Percentiles rank a stretch among this genome's conserved stretches.
These are phyloP conservation scores for Chelon auratus DNA, from an alignment of 2,797 vertebrate genomes.

Conservation along the genomic window DNA sequence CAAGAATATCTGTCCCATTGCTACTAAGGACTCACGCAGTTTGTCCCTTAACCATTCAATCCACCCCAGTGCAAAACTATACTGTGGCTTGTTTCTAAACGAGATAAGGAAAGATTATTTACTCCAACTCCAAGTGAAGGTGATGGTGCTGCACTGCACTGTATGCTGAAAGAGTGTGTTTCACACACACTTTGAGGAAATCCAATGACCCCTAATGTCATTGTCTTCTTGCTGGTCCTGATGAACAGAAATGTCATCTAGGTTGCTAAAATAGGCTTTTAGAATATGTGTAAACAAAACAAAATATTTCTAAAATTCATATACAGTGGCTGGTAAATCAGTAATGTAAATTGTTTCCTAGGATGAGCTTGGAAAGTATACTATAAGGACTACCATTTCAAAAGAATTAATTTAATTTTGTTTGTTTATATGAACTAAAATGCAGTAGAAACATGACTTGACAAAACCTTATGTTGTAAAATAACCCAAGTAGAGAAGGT, in stretches of 20 bases:
- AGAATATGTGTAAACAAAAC: not conserved
- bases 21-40: constrained; percentile 11
- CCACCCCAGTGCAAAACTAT: not conserved
- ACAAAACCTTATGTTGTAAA: not conserved
- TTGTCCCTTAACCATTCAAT: not conserved
- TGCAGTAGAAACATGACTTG: not conserved
- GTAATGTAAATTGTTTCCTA: not conserved
- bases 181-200: constrained; percentile 9
- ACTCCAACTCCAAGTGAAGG: not conserved
- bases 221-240: not conserved
- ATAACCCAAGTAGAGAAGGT: not conserved
- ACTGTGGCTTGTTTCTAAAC: not conserved
- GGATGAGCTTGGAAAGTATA: not conserved
- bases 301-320: too few species aligned
- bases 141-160: not conserved
- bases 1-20: constrained; percentile 19
- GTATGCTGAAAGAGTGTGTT: not conserved
- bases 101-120: not conserved
- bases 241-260: not conserved
- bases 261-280: not conserved
- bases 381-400: not conserved
- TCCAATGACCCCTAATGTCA: not conserved
- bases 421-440: constrained; percentile 3
- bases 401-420: not conserved
- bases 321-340: not conserved